Evolutionary conservation across 2,888 invertebrate species (phyloP), one percentile per base, ranked within the genome.

Genomic region (Dromius quadrimaculatus): DNA sequence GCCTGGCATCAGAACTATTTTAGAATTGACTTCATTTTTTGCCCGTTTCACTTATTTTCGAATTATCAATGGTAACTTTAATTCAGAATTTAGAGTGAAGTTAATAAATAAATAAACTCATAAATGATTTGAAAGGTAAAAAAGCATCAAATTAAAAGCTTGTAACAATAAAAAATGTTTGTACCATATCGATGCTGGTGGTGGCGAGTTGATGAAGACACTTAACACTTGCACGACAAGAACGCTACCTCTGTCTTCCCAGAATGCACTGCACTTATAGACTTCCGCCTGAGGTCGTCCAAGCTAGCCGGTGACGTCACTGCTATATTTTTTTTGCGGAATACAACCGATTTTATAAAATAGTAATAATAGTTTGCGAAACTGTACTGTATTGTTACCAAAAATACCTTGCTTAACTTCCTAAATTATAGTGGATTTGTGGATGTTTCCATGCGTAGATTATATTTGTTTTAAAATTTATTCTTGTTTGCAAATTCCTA

Each of bases 301-400:
- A 20, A 23, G 41, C 41, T 41, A 41, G 41, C 22, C 34, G 9
- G 38, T 66, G 66, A 66, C 66, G 66, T 66, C 66, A 54, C 28
- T 9, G 4, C 34, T 11, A 59, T 17, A n/a, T 3, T 36, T 66
- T 66, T 66, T 66, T 66, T 41, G 36, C 41, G 22, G 17, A 19
- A 57, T 66, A 66, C 66, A 54, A 66, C 66, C 38, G 66, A 50
- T 66, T 66, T 66, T 66, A 36, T 57, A 57, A 54, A 66, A 66
- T 66, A 66, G 57, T 66, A 66, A 66, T 66, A 66, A 66, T 66
- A 23, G 66, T 54, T 66, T 66, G 66, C 66, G 65, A 66, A 54
- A 17, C 38, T 11, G 20, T 36, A 6, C 17, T 43, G 63, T 43
- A 63, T 63, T 63, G 63, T 63, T 43, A 45, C 41, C 63, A 45